phyloP scores from a whole-genome alignment of 2,113 vertebrate genomes.

The Cinclus mexicanus region DNA sequence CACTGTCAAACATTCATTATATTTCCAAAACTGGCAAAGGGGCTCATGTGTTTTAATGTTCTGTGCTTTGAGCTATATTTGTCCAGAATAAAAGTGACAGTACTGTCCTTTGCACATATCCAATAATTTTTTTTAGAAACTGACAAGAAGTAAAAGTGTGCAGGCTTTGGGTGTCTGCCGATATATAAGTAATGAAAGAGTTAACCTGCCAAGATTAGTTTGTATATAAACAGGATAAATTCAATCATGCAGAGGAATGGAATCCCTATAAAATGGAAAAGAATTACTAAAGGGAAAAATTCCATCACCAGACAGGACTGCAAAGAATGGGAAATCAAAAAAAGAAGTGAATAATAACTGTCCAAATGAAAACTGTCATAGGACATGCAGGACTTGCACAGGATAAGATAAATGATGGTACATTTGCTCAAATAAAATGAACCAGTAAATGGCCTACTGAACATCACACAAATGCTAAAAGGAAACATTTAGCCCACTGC shows the following conservation, averaged over 20 bases:
- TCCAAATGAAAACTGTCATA: slow-evolving; percentile 17
- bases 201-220: slow-evolving; percentile 6
- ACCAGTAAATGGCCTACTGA: background rate
- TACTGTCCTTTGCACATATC: background rate
- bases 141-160: background rate
- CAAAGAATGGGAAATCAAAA: background rate
- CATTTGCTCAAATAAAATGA: slow-evolving; percentile 12
- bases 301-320: background rate
- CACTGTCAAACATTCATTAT: background rate
- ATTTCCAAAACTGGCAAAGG: background rate
- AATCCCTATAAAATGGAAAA: background rate
- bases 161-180: background rate
- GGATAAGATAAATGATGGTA: background rate
- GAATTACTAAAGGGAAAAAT: background rate
- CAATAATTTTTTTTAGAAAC: background rate
- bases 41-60: background rate
- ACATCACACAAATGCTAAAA: background rate
- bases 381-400: background rate
- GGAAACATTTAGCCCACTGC: background rate
- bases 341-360: background rate
- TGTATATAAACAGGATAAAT: background rate
- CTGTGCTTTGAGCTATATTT: background rate
- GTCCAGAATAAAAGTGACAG: background rate
- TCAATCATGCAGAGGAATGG: background rate
- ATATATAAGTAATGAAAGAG: background rate